Conservation (phyloP, 2,888 invertebrate species). For the Sarcophaga rosellei region DNA sequence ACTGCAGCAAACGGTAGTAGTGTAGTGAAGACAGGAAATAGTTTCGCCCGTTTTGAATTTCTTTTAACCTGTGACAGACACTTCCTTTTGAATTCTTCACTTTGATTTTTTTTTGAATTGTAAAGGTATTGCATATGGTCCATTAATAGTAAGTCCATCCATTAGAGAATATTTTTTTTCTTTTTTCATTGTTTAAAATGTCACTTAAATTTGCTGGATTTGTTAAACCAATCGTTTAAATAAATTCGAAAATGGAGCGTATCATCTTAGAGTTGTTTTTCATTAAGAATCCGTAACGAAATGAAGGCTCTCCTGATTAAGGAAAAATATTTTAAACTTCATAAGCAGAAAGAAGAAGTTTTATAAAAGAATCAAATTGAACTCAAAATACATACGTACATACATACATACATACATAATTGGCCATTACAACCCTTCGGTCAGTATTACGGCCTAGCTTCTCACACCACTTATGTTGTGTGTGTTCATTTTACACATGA, state of each 20-base stretch:
- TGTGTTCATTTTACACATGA: too few relatives aligned
- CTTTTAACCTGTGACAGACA: conserved; percentile 13
- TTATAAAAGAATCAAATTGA: too few relatives aligned
- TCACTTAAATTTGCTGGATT: conserved; percentile 50
- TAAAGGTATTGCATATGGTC: conserved; percentile 50
- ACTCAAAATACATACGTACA: too few relatives aligned
- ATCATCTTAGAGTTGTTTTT: conserved; percentile 5
- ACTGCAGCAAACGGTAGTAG: too few relatives aligned
- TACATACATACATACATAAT: too few relatives aligned
- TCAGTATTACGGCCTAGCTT: too few relatives aligned
- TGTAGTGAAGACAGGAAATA: conserved; percentile 58
- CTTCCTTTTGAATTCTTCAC: conserved; percentile 40
- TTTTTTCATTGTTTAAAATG: conserved; percentile 58
- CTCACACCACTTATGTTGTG: too few relatives aligned
- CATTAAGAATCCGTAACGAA: conserved; percentile 41
- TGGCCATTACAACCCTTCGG: too few relatives aligned
- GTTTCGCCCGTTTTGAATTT: conserved; percentile 14
- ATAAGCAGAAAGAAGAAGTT: too few relatives aligned
- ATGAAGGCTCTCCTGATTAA: not conserved
- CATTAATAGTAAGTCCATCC: conserved; percentile 52
- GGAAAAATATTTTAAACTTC: not conserved
- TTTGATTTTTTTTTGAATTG: not conserved
- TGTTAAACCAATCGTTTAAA: conserved; percentile 25
- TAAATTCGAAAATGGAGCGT: conserved; percentile 31
- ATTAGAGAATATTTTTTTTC: conserved; percentile 18